Evolutionary conservation across 2,797 vertebrate species (phyloP).

Genomic region (Rhadinocentrus ornatus): DNA sequence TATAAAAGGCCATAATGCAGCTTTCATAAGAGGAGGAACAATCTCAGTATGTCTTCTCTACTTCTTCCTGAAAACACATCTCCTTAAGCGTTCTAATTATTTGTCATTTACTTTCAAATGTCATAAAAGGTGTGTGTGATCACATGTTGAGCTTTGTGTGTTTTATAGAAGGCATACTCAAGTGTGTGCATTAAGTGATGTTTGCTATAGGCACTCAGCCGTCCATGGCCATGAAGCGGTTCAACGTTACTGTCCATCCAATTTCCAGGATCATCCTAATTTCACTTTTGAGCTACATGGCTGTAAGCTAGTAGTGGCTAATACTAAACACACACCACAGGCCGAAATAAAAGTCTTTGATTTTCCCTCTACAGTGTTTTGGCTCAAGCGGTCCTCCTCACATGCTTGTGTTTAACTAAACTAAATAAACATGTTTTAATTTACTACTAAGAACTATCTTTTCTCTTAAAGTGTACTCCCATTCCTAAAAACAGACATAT

Average conservation of each 20-base stretch:
- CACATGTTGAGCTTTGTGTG: constrained; percentile 5
- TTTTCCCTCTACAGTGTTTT: not conserved
- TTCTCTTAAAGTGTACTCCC: constrained; percentile 42
- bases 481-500: constrained; percentile 46
- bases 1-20: constrained; percentile 62
- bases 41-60: constrained; percentile 53
- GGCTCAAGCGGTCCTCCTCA: constrained; percentile 15
- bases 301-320: constrained; percentile 36
- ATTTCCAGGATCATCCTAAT: constrained; percentile 62
- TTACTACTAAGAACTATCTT: constrained; percentile 38
- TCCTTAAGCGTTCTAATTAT: constrained; percentile 45
- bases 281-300: constrained; percentile 49
- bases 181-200: constrained; percentile 60
- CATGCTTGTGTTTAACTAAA: constrained; percentile 41
- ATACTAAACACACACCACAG: constrained; percentile 13
- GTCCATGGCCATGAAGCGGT: constrained; percentile 62
- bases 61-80: constrained; percentile 40
- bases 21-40: constrained; percentile 52
- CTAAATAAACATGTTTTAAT: constrained; percentile 45
- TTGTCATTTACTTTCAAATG: constrained; percentile 59
- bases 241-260: constrained; percentile 62
- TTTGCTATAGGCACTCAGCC: constrained; percentile 64
- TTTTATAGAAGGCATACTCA: constrained; percentile 23
- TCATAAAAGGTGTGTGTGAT: constrained; percentile 54
- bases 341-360: constrained; percentile 16